Percentiles rank a stretch among this genome's conserved stretches.
These are phyloP conservation scores for Phengaris arion DNA, from an alignment of 2,888 invertebrate species.

Conservation along the genomic window DNA sequence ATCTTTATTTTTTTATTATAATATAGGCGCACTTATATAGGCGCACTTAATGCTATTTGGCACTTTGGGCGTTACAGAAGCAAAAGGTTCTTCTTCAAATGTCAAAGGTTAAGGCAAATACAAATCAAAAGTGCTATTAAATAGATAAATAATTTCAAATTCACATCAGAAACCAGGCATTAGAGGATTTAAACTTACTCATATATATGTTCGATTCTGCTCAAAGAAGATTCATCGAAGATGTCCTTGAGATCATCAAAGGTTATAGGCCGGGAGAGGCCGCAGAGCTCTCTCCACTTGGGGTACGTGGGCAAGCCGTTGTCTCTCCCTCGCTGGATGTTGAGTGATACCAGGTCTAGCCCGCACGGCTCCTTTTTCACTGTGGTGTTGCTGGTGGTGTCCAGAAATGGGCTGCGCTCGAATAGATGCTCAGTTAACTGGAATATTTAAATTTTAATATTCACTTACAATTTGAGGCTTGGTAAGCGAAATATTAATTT, in stretches of 20 bases:
- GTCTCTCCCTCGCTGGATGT: constrained; percentile 93
- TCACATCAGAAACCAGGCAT: background rate
- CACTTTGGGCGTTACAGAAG: too few relatives aligned
- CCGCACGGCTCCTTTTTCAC: constrained; percentile 77
- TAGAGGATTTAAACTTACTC: constrained; percentile 60
- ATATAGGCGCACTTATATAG: too few relatives aligned
- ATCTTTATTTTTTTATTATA: too few relatives aligned
- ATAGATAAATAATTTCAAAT: too few relatives aligned
- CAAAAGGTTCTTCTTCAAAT: too few relatives aligned
- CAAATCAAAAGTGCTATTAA: too few relatives aligned
- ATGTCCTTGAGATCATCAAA: constrained; percentile 83
- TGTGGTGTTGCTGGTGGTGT: background rate
- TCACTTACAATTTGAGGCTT: background rate
- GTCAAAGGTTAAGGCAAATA: too few relatives aligned
- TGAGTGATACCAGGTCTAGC: constrained; percentile 90
- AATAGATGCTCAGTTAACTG: constrained; percentile 85
- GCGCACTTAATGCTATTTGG: too few relatives aligned
- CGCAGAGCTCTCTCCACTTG: constrained; percentile 87
- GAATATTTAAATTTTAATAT: background rate
- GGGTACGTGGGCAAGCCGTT: constrained; percentile 91
- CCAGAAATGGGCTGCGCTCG: constrained; percentile 64
- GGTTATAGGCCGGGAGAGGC: constrained; percentile 78
- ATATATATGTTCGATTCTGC: constrained; percentile 83
- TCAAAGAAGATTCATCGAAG: constrained; percentile 82
- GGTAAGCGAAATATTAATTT: background rate